Percentiles rank a stretch among this genome's conserved stretches.
These are phyloP conservation scores for Lycocerus yunnanus DNA, from an alignment of 2,888 invertebrate genomes.

Conservation along the genomic window DNA sequence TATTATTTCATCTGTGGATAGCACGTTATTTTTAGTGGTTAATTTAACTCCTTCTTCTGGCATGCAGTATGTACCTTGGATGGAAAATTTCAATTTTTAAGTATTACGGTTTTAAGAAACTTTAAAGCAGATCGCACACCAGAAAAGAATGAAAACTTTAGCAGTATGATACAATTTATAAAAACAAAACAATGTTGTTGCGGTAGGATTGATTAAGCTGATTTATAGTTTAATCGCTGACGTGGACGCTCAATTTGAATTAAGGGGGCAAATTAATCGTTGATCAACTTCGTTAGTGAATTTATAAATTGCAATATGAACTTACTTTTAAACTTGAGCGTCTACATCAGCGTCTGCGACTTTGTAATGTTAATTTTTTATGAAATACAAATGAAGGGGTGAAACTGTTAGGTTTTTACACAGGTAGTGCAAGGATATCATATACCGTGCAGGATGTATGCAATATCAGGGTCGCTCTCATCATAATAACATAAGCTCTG, in stretches of 20 bases:
- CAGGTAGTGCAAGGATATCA: too few relatives aligned
- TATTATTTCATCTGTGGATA: slow-evolving; percentile 82
- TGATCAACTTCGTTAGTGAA: too few relatives aligned
- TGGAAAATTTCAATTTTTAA: background rate
- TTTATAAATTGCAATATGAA: too few relatives aligned
- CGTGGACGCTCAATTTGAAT: background rate
- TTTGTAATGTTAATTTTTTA: too few relatives aligned
- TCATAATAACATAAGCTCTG: too few relatives aligned
- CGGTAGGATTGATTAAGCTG: background rate
- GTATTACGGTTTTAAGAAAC: background rate
- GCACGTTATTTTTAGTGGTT: slow-evolving; percentile 73
- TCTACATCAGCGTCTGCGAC: too few relatives aligned
- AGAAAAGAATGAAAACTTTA: background rate
- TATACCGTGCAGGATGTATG: too few relatives aligned
- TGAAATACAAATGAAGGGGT: too few relatives aligned
- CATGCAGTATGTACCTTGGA: slow-evolving; percentile 95
- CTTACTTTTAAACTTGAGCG: too few relatives aligned
- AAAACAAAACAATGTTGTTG: background rate
- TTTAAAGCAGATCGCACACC: background rate
- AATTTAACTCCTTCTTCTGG: slow-evolving; percentile 91
- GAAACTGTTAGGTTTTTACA: too few relatives aligned
- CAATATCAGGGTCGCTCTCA: too few relatives aligned
- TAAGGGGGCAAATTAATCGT: too few relatives aligned
- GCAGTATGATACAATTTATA: background rate
- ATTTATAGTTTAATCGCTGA: background rate